Evolutionary conservation across 2,113 vertebrate species (phyloP), one percentile per base, ranked within the genome.

Genomic region (Seriola dumerili): DNA sequence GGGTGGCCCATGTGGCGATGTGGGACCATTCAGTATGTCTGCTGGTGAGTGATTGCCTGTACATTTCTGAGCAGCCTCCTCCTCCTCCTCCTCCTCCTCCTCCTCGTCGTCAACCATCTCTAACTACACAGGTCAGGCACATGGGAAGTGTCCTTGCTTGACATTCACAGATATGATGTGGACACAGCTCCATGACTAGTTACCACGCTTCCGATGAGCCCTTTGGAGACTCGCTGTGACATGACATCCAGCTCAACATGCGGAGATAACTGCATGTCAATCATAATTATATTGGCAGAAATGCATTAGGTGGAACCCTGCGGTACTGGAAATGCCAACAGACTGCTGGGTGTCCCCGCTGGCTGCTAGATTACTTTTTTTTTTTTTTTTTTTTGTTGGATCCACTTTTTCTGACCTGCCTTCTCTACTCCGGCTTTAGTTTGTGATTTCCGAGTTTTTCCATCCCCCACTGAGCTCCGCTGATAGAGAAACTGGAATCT

Each of bases 211-310:
- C 86, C 8, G 65, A 29, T 48, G 62, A 80, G 65, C 62, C 76
- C 76, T 76, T 80, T 61, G 81, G 78, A 73, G 76, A 72, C 83
- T 59, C 14, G n/a, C 71, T 69, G 71, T 46, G 76, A 85, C 73
- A 72, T 1, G 13, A 66, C 84, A 76, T 85, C 81, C 72, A 72
- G 85, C 71, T 80, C 74, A 71, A 80, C 89, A 78, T 70, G 80
- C 72, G 57, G 80, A 19, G 79, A 85, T 81, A 89, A 83, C 78
- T 66, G 67, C 75, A 8, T 54, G 85, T 78, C 88, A 81, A 85
- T 90, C 88, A 85, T 83, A 78, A 90, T 91, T 91, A 78, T 70
- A 85, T 48, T 77, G 80, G 76, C 72, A 84, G 72, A 84, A 91
- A 89, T 61, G 79, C 85, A 81, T 83, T 77, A 79, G 72, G 50